Conservation (phyloP, 2,113 vertebrate species). For the Ahaetulla prasina region DNA sequence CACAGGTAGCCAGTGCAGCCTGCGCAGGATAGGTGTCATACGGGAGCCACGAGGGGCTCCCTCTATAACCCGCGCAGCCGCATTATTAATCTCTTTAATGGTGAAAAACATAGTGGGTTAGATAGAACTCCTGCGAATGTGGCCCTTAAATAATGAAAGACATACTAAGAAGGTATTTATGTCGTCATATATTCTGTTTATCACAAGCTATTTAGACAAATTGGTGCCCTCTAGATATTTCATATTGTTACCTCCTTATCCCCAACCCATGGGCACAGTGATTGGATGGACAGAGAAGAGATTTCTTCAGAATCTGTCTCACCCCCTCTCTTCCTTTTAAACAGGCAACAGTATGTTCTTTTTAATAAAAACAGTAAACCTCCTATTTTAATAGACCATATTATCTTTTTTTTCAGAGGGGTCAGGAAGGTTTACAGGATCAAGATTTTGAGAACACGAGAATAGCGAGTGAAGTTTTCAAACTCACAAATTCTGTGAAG, state of each 20-base stretch:
- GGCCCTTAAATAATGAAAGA: no score
- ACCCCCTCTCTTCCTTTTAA: not conserved
- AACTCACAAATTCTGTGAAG: slow-evolving; percentile 29
- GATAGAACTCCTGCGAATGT: not conserved
- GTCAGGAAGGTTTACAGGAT: slow-evolving; percentile 43
- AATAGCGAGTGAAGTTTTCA: slow-evolving; percentile 35
- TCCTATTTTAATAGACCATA: not conserved
- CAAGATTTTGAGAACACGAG: slow-evolving; percentile 48
- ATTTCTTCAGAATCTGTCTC: slow-evolving; percentile 1
- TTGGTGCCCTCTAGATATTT: not conserved
- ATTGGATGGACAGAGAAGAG: not conserved
- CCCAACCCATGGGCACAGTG: not conserved
- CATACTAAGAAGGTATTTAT: not conserved
- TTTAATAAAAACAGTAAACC: slow-evolving; percentile 39
- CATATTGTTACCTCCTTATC: not conserved
- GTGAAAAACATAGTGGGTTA: not conserved
- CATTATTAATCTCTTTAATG: not conserved
- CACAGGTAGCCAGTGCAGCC: no score
- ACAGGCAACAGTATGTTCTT: slow-evolving; percentile 30
- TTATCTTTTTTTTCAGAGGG: not conserved
- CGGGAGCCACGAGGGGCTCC: no score
- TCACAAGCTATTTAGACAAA: not conserved
- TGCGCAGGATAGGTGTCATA: no score
- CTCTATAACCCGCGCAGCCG: no score
- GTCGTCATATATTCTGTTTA: not conserved